A percentile compares a stretch with the other conserved stretches of the same genome.
These are phyloP conservation scores for Cynodonichthys magdalenae DNA, from an alignment of 2,797 vertebrate genomes.

Conservation along the genomic window DNA sequence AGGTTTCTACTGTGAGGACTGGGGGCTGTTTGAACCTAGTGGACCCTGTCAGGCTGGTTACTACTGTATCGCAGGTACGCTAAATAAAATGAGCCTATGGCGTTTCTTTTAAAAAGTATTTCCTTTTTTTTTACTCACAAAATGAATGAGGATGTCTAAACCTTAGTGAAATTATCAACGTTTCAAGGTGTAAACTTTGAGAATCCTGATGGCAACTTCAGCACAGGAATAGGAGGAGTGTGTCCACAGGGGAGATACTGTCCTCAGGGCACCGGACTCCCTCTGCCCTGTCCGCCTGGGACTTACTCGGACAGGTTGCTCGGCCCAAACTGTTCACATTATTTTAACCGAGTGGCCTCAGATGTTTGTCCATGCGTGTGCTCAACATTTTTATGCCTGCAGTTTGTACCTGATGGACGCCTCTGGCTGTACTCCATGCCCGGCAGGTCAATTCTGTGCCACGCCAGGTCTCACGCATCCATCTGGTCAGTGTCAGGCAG, in stretches of 20 bases:
- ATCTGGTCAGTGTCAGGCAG: constrained; percentile 86
- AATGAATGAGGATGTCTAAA: not conserved
- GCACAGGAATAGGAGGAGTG: constrained; percentile 84
- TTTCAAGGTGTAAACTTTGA: constrained; percentile 85
- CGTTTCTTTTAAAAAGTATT: not conserved
- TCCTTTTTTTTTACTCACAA: too few species aligned
- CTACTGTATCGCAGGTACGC: constrained; percentile 86
- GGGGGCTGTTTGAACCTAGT: constrained; percentile 84
- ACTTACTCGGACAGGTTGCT: constrained; percentile 89
- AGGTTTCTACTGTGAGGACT: constrained; percentile 88
- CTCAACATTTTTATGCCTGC: constrained; percentile 24
- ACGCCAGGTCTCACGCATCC: constrained; percentile 82
- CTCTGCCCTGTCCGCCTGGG: constrained; percentile 85
- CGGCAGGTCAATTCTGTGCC: constrained; percentile 85
- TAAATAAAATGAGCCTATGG: not conserved
- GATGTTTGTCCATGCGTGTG: constrained; percentile 8
- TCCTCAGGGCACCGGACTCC: constrained; percentile 83
- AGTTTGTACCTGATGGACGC: constrained; percentile 79
- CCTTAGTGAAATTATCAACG: constrained; percentile 17
- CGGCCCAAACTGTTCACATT: not conserved
- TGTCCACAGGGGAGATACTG: constrained; percentile 90
- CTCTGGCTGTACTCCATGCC: constrained; percentile 84
- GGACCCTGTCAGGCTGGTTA: constrained; percentile 86
- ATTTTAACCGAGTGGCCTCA: constrained; percentile 1
- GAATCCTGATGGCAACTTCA: constrained; percentile 82